Conservation (phyloP, 2,113 vertebrate species). For the Poecile atricapillus region DNA sequence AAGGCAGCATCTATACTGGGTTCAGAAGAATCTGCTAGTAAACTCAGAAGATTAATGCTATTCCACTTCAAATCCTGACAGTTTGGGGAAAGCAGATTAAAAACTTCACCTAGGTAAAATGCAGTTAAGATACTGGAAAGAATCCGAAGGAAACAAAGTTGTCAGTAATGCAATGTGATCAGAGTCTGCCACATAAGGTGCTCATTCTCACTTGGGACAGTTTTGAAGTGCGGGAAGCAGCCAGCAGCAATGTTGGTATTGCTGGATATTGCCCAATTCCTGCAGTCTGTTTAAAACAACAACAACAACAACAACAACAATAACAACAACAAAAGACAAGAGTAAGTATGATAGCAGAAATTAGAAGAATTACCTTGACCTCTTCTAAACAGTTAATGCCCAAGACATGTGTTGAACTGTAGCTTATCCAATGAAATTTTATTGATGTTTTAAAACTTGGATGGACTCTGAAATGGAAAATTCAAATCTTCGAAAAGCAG, state of each 20-base stretch:
- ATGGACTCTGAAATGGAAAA: not conserved
- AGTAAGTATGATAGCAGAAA: not conserved
- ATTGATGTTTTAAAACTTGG: not conserved
- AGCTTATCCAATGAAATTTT: not conserved
- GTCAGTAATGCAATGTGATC: not conserved
- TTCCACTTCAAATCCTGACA: not conserved
- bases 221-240: not conserved
- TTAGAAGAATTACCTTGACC: not conserved
- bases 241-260: not conserved
- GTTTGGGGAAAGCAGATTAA: not conserved
- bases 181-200: not conserved
- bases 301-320: not conserved
- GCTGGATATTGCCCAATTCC: not conserved
- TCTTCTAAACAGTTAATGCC: not conserved
- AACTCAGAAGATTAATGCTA: not conserved
- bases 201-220: fast-evolving
- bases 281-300: not conserved
- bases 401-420: not conserved
- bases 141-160: not conserved
- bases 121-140: not conserved
- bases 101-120: not conserved
- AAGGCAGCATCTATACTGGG: not conserved
- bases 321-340: not conserved
- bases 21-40: not conserved
- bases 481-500: not conserved